Conservation (phyloP, 2,888 invertebrate genomes). For the Chrysotoxum bicinctum region DNA sequence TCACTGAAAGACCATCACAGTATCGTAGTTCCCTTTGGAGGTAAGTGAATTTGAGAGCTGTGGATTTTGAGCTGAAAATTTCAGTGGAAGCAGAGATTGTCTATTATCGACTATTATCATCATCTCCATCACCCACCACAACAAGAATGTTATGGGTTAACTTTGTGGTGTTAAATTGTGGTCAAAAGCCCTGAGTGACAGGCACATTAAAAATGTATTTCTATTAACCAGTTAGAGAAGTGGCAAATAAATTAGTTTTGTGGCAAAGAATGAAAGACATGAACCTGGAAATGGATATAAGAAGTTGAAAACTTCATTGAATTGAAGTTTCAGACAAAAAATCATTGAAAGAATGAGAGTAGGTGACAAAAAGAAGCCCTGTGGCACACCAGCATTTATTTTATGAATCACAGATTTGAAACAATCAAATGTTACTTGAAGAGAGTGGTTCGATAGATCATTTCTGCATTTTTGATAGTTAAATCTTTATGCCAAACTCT, state of each 20-base stretch:
- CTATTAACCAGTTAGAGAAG: constrained; percentile 45
- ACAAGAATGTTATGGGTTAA: constrained; percentile 23
- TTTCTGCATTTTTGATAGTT: too few species aligned
- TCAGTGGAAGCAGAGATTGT: background rate
- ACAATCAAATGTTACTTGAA: too few species aligned
- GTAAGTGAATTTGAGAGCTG: constrained; percentile 22
- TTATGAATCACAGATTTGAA: too few species aligned
- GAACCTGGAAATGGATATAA: too few species aligned
- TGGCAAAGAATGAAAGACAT: background rate
- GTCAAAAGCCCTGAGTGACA: constrained; percentile 16
- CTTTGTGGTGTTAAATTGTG: constrained; percentile 44
- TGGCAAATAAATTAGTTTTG: constrained; percentile 49
- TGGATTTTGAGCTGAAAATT: background rate
- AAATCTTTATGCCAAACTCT: too few species aligned
- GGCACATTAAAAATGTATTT: constrained; percentile 54
- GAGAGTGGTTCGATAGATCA: too few species aligned
- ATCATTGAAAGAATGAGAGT: too few species aligned
- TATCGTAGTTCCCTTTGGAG: constrained; percentile 21
- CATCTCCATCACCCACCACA: background rate
- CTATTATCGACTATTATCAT: background rate
- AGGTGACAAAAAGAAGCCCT: too few species aligned
- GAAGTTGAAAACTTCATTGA: too few species aligned
- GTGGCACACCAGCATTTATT: too few species aligned
- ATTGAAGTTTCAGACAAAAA: too few species aligned
- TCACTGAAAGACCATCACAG: background rate